Percentiles rank a stretch among this genome's conserved stretches.
Evolutionary conservation across 2,113 vertebrate genomes (phyloP).

Genomic region (Physeter macrocephalus): DNA sequence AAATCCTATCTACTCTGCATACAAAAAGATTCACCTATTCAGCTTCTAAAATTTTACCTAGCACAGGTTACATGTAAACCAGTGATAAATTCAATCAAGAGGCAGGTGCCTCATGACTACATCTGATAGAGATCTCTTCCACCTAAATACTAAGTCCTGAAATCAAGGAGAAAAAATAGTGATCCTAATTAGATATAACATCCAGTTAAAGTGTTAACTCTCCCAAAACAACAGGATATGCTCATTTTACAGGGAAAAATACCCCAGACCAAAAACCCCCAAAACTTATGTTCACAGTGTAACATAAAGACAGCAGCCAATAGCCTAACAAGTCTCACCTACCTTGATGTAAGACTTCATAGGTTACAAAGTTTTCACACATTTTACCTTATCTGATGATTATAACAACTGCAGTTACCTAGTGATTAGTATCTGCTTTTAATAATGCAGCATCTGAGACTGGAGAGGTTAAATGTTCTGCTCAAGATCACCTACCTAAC

Average conservation of each 20-base stretch:
- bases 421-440: neutral
- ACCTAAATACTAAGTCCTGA: neutral
- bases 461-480: neutral
- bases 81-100: neutral
- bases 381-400: neutral
- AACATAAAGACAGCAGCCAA: neutral
- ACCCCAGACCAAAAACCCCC: neutral
- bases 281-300: neutral
- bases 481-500: neutral
- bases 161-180: neutral
- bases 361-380: neutral
- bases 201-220: neutral
- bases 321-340: neutral
- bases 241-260: neutral
- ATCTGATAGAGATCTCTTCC: neutral
- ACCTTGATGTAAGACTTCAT: neutral
- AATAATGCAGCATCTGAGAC: neutral
- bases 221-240: neutral
- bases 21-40: neutral
- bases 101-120: neutral
- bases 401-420: neutral
- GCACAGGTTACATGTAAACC: neutral
- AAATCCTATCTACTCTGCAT: neutral
- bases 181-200: neutral
- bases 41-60: neutral